A percentile compares a stretch with the other conserved stretches of the same genome.
Evolutionary conservation across 2,888 invertebrate genomes (phyloP).

Genomic region (Microctonus brassicae): DNA sequence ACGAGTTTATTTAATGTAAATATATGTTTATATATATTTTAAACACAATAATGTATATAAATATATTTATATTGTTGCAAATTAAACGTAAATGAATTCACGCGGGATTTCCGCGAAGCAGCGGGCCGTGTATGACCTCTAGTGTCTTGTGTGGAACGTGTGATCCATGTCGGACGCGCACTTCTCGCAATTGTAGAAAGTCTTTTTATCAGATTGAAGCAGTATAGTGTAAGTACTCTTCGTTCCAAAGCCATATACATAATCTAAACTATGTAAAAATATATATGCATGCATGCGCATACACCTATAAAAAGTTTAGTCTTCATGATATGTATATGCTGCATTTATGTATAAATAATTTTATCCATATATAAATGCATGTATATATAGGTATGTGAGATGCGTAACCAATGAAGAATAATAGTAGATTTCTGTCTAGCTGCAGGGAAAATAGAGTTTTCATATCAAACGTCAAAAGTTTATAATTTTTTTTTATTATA

Average conservation of each 20-base stretch:
- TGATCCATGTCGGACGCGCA: conserved; percentile 23
- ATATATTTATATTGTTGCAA: not conserved
- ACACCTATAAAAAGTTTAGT: not conserved
- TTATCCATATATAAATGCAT: too few species aligned
- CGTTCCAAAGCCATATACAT: not conserved
- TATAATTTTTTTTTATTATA: not conserved
- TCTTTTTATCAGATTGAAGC: conserved; percentile 19
- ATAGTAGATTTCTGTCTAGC: not conserved
- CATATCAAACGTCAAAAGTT: conserved; percentile 3
- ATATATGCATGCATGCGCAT: not conserved
- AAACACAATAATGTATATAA: not conserved
- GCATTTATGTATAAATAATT: not conserved
- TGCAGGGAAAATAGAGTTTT: conserved; percentile 12
- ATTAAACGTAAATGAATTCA: conserved; percentile 29
- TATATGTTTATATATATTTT: not conserved
- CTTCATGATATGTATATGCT: not conserved
- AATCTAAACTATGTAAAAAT: too few species aligned
- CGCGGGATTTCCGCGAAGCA: conserved; percentile 25
- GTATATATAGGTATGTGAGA: not conserved
- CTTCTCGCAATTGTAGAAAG: conserved; percentile 19
- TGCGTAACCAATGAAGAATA: conserved; percentile 5
- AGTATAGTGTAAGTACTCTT: not conserved
- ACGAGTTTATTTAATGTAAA: not conserved
- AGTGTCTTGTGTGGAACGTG: conserved; percentile 18
- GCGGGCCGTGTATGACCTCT: conserved; percentile 27